Base-by-base conservation (phyloP, 2,797 vertebrate genomes). In the Girardinus metallicus region DNA sequence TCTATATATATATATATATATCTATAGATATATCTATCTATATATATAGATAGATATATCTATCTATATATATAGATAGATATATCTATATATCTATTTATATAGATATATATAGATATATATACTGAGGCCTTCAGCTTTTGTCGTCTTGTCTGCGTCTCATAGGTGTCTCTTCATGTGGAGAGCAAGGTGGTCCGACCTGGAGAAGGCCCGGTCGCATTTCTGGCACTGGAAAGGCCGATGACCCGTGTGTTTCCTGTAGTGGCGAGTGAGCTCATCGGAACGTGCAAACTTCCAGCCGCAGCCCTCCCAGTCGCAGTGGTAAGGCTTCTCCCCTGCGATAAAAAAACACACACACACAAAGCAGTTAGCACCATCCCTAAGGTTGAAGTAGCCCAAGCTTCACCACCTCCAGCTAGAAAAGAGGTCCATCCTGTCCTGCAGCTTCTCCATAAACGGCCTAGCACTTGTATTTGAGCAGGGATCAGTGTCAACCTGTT, bases 211-310 rank as follows among this genome's bases (percentile, higher is more conserved):
- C 85, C 96, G 92, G 94, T 97, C 96, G 70, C 96, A 97, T 86
- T 96, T 96, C 89, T 95, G 94, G 89, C 96, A 97, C 94, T 97
- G 96, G 81, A 97, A 97, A 0, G 96, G 96, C 73, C 96, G 95
- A 87, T 96, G 95, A 78, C 96, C 96, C 0, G 96, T 97, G 92
- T 97, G 96, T 71, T 97, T 97, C 91, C 96, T 91, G 93, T 96
- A 97, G 91, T 97, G 96, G 80, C 96, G 94, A 23, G 96, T 97
- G 77, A 97, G 95, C 90, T 97, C 96, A 71, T 97, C 96, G 0
- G 96, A 97, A 86, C 96, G 96, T 80, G 96, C 96, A 83, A 97
- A 97, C 91, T 97, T 97, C 96, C 96, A 97, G 80, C 96, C 96
- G 13, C 96, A 97, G 81, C 96, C 96, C 83, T 97, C 96, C 96